Percentiles rank a stretch among this genome's conserved stretches.
phyloP scores from a whole-genome alignment of 2,113 vertebrate species.

The Gila orcuttii region DNA sequence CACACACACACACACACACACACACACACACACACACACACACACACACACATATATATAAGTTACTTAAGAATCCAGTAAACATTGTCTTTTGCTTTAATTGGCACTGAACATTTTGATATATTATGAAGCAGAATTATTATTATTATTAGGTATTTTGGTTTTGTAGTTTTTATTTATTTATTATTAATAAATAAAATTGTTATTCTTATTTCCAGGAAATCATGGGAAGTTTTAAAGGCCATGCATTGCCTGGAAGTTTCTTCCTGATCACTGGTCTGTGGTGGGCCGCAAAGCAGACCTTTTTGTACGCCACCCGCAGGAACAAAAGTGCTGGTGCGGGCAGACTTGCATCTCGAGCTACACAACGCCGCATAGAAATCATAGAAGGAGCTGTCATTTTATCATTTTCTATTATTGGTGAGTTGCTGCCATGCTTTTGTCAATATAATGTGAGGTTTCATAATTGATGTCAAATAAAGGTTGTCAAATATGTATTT shows the following conservation, averaged over 20 bases:
- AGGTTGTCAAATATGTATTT: neutral
- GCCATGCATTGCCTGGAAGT: constrained; percentile 89
- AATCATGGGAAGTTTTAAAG: constrained; percentile 91
- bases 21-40: no score
- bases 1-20: no score
- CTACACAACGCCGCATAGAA: constrained; percentile 84
- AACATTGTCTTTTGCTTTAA: neutral
- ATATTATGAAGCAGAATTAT: neutral
- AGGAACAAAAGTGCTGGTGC: constrained; percentile 84
- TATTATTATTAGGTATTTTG: neutral
- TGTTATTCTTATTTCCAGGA: neutral
- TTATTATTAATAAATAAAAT: neutral
- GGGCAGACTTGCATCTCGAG: constrained; percentile 78
- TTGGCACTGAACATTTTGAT: neutral
- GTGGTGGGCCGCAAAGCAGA: constrained; percentile 89
- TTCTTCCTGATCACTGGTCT: constrained; percentile 88
- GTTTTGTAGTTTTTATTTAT: neutral
- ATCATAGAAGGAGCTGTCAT: constrained; percentile 81
- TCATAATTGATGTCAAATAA: neutral
- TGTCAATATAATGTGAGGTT: neutral
- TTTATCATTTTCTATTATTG: constrained; percentile 82
- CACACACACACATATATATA: no score
- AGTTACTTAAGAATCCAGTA: no score
- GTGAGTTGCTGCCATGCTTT: constrained; percentile 70
- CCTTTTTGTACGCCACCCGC: constrained; percentile 82